Percentiles rank a stretch among this genome's conserved stretches.
phyloP scores from a whole-genome alignment of 2,797 vertebrate genomes.

The Paedocypris micromegethes region DNA sequence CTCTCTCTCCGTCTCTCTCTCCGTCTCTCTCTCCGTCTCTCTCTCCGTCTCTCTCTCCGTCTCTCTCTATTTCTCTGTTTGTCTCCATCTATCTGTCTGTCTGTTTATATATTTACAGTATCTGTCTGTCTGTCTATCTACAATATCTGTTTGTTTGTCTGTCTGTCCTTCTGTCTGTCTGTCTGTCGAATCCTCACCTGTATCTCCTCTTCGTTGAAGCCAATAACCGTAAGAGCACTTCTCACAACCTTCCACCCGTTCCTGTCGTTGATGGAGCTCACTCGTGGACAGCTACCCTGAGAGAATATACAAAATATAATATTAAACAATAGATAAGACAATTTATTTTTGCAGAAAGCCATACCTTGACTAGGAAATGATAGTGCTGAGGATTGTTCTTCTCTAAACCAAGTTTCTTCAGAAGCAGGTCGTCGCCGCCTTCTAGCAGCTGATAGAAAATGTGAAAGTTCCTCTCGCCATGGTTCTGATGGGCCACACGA shows the following conservation, averaged over 20 bases:
- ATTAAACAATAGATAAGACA: background rate
- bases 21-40: no score
- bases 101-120: no score
- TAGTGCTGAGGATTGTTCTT: conserved; percentile 82
- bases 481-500: conserved; percentile 93
- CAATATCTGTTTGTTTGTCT: background rate
- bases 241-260: conserved; percentile 88
- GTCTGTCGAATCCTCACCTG: conserved; percentile 69
- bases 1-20: no score
- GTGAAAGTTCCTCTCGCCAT: conserved; percentile 96
- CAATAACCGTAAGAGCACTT: conserved; percentile 80
- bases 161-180: background rate
- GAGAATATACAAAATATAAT: conserved; percentile 12
- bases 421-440: conserved; percentile 80
- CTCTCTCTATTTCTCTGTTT: no score
- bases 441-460: conserved; percentile 97
- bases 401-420: conserved; percentile 79
- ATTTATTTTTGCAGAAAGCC: conserved; percentile 25
- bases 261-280: conserved; percentile 95
- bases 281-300: conserved; percentile 91
- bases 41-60: no score
- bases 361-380: conserved; percentile 87
- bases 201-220: conserved; percentile 83
- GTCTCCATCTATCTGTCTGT: no score
- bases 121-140: background rate